Percentiles rank a stretch among this genome's conserved stretches.
phyloP scores from a whole-genome alignment of 2,113 vertebrate species.

The Synodontis membranacea region DNA sequence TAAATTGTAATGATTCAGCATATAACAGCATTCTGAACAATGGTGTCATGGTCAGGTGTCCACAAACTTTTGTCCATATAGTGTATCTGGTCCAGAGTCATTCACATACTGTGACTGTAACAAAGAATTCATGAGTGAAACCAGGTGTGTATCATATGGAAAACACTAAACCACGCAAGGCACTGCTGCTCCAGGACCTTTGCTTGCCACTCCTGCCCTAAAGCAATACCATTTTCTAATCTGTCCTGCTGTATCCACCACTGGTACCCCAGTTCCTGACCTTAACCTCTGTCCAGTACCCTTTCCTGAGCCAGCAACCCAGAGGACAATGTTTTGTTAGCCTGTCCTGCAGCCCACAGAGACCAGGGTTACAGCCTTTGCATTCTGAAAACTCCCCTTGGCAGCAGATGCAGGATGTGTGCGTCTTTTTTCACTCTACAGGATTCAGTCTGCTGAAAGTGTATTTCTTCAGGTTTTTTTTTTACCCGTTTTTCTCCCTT shows the following conservation, averaged over 20 bases:
- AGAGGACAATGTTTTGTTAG: slow-evolving; percentile 41
- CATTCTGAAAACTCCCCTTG: slow-evolving; percentile 48
- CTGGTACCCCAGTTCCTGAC: slow-evolving; percentile 58
- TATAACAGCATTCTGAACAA: no score
- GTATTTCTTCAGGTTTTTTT: slow-evolving; percentile 49
- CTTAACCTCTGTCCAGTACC: slow-evolving; percentile 45
- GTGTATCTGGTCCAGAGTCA: not conserved
- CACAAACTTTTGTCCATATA: no score
- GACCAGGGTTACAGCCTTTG: slow-evolving; percentile 54
- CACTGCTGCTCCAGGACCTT: not conserved
- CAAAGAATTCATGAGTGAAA: not conserved
- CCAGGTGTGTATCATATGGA: not conserved
- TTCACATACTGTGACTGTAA: not conserved
- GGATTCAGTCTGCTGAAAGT: slow-evolving; percentile 52
- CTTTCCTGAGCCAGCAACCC: slow-evolving; percentile 26
- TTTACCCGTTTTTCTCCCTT: slow-evolving; percentile 34
- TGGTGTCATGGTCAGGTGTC: no score
- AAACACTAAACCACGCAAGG: not conserved
- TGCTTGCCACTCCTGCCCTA: slow-evolving; percentile 3
- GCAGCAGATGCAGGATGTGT: slow-evolving; percentile 60
- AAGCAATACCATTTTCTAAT: slow-evolving; percentile 55
- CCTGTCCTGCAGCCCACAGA: slow-evolving; percentile 30
- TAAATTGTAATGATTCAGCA: no score
- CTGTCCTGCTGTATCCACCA: slow-evolving; percentile 59
- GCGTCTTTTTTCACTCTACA: slow-evolving; percentile 54